phyloP scores from a whole-genome alignment of 2,797 vertebrate genomes.

The Neosalanx taihuensis region DNA sequence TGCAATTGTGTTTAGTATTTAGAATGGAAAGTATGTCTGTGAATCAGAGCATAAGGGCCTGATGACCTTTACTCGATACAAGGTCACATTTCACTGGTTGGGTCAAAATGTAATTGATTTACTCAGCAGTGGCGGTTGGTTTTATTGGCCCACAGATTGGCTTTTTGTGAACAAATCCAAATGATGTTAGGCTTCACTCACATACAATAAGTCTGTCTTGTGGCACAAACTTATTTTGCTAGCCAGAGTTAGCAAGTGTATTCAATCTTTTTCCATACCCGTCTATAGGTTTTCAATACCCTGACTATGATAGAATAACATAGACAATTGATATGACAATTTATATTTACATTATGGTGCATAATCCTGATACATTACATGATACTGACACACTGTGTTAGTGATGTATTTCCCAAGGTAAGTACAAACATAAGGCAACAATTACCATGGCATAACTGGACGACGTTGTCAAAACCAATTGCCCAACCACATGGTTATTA shows the following conservation, averaged over 20 bases:
- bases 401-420: neutral
- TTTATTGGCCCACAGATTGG: neutral
- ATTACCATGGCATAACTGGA: neutral
- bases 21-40: neutral
- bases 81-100: constrained; percentile 27
- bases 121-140: neutral
- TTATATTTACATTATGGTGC: no score
- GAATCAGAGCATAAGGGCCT: constrained; percentile 13
- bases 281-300: no score
- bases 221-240: no score
- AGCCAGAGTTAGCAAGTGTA: no score
- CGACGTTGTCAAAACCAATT: neutral
- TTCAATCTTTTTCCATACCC: no score
- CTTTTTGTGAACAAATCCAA: neutral
- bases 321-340: no score
- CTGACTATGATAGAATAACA: no score
- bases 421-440: neutral
- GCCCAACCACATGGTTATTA: neutral
- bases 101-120: constrained; percentile 17
- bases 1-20: neutral
- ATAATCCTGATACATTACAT: no score
- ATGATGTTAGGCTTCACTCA: neutral
- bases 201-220: no score
- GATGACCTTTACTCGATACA: constrained; percentile 13
- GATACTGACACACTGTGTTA: no score